These are phyloP conservation scores for Nemoura dubitans DNA, from an alignment of 2,888 invertebrate species.

Conservation along the genomic window DNA sequence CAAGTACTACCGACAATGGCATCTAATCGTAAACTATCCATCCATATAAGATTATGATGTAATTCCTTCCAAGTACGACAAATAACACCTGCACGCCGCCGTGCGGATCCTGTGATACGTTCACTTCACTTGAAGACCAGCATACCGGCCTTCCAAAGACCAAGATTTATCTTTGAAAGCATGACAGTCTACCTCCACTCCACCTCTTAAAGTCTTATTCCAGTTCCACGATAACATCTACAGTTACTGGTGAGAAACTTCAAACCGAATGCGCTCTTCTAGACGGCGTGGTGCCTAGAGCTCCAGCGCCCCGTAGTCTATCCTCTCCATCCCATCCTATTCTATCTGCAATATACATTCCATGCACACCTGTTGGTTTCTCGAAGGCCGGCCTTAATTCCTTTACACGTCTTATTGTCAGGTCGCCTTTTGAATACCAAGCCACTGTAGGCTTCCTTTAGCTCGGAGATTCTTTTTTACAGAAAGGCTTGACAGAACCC, in stretches of 20 bases:
- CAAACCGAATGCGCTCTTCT: background rate
- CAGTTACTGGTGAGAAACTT: background rate
- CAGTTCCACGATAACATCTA: conserved; percentile 5
- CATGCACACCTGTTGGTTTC: background rate
- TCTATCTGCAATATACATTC: conserved; percentile 8
- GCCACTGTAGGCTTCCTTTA: background rate
- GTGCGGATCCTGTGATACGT: background rate
- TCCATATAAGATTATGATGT: background rate
- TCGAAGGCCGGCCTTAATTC: background rate
- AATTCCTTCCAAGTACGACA: background rate
- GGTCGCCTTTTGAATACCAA: conserved; percentile 7
- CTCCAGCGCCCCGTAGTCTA: background rate
- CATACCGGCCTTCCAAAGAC: background rate
- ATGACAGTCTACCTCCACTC: background rate
- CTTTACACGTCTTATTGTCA: background rate
- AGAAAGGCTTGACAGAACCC: conserved; percentile 9
- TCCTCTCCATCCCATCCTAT: too few relatives aligned
- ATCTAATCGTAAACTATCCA: background rate
- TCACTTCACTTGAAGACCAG: background rate
- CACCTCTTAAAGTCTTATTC: conserved; percentile 8
- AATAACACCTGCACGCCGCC: background rate
- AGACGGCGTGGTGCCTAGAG: background rate
- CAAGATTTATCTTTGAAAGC: conserved; percentile 12
- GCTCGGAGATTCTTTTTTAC: conserved; percentile 7
- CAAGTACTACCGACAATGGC: background rate